Evolutionary conservation across 2,113 vertebrate genomes (phyloP).

Genomic region (Illadopsis cleaveri): DNA sequence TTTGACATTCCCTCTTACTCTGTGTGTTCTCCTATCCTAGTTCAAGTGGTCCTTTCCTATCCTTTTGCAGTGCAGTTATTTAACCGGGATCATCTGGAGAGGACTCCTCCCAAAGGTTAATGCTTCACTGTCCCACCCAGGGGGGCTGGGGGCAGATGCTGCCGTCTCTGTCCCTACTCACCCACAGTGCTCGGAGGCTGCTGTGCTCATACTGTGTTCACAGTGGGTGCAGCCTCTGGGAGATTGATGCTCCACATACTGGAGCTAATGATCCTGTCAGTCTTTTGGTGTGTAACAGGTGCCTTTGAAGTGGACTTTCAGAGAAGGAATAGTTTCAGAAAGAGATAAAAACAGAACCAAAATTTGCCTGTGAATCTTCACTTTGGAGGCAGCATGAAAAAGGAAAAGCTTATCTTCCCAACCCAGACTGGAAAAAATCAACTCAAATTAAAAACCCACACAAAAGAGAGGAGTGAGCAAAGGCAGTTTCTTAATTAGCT

Average conservation of each 20-base stretch:
- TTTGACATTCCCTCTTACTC: background rate
- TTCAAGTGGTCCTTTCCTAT: background rate
- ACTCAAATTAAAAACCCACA: constrained; percentile 40
- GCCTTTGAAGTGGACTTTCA: background rate
- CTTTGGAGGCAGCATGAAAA: background rate
- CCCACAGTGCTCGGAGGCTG: fast-evolving
- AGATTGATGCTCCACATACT: background rate
- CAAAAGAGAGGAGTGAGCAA: background rate
- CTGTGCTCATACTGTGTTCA: fast-evolving
- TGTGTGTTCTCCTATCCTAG: background rate
- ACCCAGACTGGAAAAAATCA: constrained; percentile 31
- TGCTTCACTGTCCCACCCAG: background rate
- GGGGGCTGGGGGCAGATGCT: background rate
- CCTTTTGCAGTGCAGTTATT: background rate
- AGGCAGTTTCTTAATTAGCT: constrained; percentile 68
- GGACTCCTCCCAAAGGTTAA: background rate
- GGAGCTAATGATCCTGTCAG: background rate
- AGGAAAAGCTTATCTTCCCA: constrained; percentile 44
- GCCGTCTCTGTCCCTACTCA: background rate
- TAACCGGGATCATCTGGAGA: background rate
- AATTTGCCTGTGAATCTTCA: background rate
- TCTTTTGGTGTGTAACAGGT: background rate
- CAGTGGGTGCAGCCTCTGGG: background rate
- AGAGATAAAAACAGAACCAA: background rate
- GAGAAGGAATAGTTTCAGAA: background rate